These are phyloP conservation scores for Hydropsyche betteni DNA, from an alignment of 2,888 invertebrate genomes.

Conservation along the genomic window DNA sequence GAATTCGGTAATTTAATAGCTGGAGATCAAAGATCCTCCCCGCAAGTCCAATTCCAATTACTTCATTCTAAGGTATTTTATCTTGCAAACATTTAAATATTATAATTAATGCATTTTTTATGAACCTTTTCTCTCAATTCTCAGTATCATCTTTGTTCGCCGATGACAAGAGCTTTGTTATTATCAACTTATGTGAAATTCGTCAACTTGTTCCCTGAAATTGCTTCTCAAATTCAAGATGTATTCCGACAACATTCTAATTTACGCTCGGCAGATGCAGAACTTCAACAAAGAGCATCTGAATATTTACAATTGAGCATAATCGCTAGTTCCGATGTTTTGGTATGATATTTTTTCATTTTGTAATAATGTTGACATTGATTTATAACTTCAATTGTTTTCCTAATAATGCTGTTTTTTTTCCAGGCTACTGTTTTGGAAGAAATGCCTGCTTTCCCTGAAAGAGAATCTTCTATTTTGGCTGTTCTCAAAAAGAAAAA, in stretches of 20 bases:
- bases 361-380: not conserved
- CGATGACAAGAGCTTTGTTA: conserved; percentile 94
- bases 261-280: conserved; percentile 96
- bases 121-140: conserved; percentile 44
- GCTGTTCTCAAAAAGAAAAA: conserved; percentile 99
- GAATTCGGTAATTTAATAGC: conserved; percentile 99
- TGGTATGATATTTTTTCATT: conserved; percentile 64
- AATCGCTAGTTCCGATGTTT: conserved; percentile 94
- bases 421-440: conserved; percentile 91
- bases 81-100: not conserved
- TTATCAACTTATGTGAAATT: conserved; percentile 99
- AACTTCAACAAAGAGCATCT: conserved; percentile 96
- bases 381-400: not conserved
- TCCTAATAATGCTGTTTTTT: conserved; percentile 22
- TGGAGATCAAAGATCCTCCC: conserved; percentile 96
- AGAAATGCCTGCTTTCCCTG: conserved; percentile 99
- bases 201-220: conserved; percentile 98
- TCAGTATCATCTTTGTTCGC: conserved; percentile 94
- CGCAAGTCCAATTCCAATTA: conserved; percentile 96
- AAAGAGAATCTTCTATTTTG: conserved; percentile 96
- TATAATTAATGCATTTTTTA: not conserved
- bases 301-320: conserved; percentile 97
- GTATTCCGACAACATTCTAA: conserved; percentile 95
- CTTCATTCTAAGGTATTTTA: conserved; percentile 87
- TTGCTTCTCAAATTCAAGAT: conserved; percentile 93